Evolutionary conservation across 1,140 invertebrate species (phyloP).

Genomic region (Drosophila teissieri): DNA sequence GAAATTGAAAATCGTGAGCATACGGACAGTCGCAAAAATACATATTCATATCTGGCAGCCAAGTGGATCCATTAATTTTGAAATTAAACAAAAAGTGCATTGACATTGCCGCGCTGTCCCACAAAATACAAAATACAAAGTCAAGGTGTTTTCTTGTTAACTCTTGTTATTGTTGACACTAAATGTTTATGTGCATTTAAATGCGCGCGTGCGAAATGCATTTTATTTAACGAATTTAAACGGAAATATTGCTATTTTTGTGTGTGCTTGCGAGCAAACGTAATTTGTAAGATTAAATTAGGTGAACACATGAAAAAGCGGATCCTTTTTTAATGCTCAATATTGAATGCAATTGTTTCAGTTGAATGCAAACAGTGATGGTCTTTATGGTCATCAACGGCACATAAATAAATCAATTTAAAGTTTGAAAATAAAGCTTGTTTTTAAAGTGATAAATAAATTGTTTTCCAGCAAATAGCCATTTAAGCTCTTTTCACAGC

Average conservation of each 20-base stretch:
- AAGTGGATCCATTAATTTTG: constrained; percentile 27
- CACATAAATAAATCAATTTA: too few relatives aligned
- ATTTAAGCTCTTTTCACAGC: not conserved
- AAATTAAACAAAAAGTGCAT: constrained; percentile 59
- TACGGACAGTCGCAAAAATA: constrained; percentile 9
- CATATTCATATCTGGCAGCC: not conserved
- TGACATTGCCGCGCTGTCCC: constrained; percentile 39
- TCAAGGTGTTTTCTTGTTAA: constrained; percentile 57
- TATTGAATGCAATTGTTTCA: not conserved
- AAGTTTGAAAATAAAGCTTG: too few relatives aligned
- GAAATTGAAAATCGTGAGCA: constrained; percentile 45
- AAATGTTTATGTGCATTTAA: constrained; percentile 30
- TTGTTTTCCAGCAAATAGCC: not conserved
- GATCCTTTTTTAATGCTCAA: constrained; percentile 2
- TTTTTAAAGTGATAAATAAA: too few relatives aligned
- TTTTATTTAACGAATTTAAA: constrained; percentile 48
- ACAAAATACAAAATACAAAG: constrained; percentile 35
- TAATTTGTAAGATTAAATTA: constrained; percentile 15
- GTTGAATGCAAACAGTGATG: not conserved
- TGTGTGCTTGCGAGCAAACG: constrained; percentile 8
- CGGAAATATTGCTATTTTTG: constrained; percentile 24
- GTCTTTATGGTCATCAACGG: too few relatives aligned
- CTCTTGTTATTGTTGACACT: constrained; percentile 26
- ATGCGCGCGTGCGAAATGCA: constrained; percentile 32
- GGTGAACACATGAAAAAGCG: not conserved